Base-by-base conservation (phyloP, 2,797 vertebrate genomes). In the Cetoscarus ocellatus region DNA sequence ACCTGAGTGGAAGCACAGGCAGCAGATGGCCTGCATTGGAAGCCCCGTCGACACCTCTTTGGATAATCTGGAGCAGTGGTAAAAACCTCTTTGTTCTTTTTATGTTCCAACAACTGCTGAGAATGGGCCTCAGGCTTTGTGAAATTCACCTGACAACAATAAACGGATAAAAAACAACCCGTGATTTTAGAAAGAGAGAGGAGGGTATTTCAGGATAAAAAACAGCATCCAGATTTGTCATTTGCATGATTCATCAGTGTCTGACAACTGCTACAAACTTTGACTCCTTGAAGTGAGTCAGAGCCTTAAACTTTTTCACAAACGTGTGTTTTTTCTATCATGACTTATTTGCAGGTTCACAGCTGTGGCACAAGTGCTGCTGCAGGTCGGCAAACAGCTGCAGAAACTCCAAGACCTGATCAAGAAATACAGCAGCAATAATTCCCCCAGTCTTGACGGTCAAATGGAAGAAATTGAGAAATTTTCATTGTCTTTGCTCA, bases 11-110 rank as follows among this genome's bases (percentile, higher is more conserved):
- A 93, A 71, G 72, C 69, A 17, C 35, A 89, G 93, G 45, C 96
- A 97, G 88, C 95, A 93, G 73, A 74, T 78, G 38, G 83, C 90
- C 48, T 97, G 96, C 83, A 90, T 98, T 27, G 96, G 97, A 18
- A 88, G 91, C 15, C 87, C 90, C 0, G 6, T 1, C 0, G 69
- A 94, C 61, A 87, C 85, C 45, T 10, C 59, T 39, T 85, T 97
- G 58, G 83, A 86, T 34, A 71, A 69, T 4, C 92, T 98, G 43
- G 94, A 98, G 87, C 89, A 80, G 38, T 96, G 96, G 97, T 97
- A 67, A 65, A 42, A 43, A 43, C 18, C 7, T 6, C n/a, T 6
- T n/a, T 2, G 0, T 17, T 17, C 8, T 10, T 48, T 48, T 47
- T 17, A n/a, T 18, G 8, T 17, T 48, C 9, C n/a, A 48, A 48